Evolutionary conservation across 92 coral and sea anemone genomes (phyloP).

Genomic region (Heteractis magnifica): DNA sequence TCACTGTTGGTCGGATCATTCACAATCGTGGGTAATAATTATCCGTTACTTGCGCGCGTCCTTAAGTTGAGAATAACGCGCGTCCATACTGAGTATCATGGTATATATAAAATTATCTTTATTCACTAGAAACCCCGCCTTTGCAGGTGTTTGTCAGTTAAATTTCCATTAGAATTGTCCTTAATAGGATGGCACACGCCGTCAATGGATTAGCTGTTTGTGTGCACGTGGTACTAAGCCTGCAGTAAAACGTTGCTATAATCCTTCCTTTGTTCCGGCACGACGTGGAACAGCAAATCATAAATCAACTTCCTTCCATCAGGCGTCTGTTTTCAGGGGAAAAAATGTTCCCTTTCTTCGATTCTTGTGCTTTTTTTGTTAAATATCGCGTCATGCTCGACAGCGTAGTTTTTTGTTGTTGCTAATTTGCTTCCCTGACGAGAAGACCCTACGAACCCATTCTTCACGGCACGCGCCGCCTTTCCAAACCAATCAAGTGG

Average conservation of each 20-base stretch:
- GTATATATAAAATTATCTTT: background rate
- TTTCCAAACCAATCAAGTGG: background rate
- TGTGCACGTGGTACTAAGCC: constrained; percentile 14
- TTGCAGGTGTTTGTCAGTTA: constrained; percentile 54
- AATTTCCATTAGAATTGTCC: constrained; percentile 34
- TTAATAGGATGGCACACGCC: constrained; percentile 52
- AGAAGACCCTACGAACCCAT: background rate
- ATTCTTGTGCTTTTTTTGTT: background rate
- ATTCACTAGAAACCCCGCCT: constrained; percentile 16
- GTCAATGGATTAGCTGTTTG: background rate
- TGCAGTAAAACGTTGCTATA: background rate
- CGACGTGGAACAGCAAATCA: background rate
- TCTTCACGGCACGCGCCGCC: background rate
- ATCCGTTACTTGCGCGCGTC: background rate
- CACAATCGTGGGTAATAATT: background rate
- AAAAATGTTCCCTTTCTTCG: background rate
- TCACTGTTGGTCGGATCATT: background rate
- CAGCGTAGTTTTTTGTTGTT: background rate
- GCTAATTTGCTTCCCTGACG: background rate
- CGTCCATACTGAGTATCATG: background rate
- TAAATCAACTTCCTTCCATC: background rate
- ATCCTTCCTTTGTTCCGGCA: background rate
- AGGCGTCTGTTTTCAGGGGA: background rate
- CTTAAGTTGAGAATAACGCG: background rate
- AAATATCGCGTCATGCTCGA: background rate